Conservation (phyloP, 2,113 vertebrate species). For the Periophthalmodon schlosseri region DNA sequence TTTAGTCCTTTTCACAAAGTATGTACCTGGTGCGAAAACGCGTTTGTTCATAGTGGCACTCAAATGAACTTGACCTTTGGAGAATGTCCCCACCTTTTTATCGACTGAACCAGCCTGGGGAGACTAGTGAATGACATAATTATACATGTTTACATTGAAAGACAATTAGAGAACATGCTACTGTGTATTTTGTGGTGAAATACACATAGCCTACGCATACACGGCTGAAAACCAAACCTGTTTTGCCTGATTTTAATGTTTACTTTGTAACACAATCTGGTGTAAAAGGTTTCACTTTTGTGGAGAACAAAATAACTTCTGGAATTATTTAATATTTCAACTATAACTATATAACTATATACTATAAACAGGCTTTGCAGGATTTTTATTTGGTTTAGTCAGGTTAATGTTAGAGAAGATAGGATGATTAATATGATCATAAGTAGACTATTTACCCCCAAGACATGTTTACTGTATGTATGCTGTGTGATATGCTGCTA, state of each 20-base stretch:
- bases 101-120: slow-evolving; percentile 39
- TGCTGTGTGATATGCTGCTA: neutral
- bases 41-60: slow-evolving; percentile 38
- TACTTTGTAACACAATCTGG: neutral
- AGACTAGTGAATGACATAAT: slow-evolving; percentile 35
- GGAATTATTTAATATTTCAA: neutral
- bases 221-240: neutral
- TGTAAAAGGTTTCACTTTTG: neutral
- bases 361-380: too few species aligned
- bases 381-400: too few species aligned
- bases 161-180: neutral
- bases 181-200: neutral
- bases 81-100: slow-evolving; percentile 58
- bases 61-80: slow-evolving; percentile 49
- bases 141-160: neutral
- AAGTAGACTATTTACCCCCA: too few species aligned
- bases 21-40: slow-evolving; percentile 62
- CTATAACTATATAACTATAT: neutral
- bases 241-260: neutral
- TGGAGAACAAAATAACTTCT: neutral
- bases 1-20: too few species aligned
- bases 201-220: neutral
- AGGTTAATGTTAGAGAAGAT: too few species aligned
- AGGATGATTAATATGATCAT: too few species aligned
- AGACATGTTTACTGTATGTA: too few species aligned